Conservation (phyloP, 2,797 vertebrate genomes). For the Dromococcyx pavoninus region DNA sequence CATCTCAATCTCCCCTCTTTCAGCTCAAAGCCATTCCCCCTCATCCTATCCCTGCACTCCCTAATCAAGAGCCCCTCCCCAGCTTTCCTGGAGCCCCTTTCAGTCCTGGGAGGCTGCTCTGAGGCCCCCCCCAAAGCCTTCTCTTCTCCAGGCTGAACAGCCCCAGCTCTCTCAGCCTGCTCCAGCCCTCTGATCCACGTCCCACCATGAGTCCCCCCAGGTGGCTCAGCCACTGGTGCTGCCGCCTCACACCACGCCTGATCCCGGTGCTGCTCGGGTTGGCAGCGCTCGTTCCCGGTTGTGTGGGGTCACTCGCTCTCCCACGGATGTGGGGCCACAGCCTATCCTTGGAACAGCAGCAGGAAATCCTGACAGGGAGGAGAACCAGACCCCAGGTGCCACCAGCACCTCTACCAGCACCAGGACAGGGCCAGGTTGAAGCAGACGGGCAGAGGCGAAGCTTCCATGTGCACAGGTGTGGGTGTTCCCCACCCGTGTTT, state of each 20-base stretch:
- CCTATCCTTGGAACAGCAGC: not conserved
- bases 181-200: no score
- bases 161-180: no score
- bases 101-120: no score
- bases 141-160: no score
- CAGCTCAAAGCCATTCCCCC: no score
- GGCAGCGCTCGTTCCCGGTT: not conserved
- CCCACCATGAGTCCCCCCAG: not conserved
- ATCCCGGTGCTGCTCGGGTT: not conserved
- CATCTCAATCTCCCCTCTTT: no score
- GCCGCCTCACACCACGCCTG: not conserved
- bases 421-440: not conserved
- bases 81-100: no score
- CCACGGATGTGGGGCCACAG: not conserved
- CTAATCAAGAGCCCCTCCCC: no score
- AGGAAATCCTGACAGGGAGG: not conserved
- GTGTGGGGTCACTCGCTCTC: not conserved
- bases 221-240: not conserved
- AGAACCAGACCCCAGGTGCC: accelerated
- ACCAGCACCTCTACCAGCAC: not conserved
- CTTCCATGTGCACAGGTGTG: no score
- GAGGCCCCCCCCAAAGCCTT: no score
- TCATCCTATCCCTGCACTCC: no score
- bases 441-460: not conserved
- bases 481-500: no score